phyloP scores from a whole-genome alignment of 2,113 vertebrate genomes.

The Ageneiosus marmoratus region DNA sequence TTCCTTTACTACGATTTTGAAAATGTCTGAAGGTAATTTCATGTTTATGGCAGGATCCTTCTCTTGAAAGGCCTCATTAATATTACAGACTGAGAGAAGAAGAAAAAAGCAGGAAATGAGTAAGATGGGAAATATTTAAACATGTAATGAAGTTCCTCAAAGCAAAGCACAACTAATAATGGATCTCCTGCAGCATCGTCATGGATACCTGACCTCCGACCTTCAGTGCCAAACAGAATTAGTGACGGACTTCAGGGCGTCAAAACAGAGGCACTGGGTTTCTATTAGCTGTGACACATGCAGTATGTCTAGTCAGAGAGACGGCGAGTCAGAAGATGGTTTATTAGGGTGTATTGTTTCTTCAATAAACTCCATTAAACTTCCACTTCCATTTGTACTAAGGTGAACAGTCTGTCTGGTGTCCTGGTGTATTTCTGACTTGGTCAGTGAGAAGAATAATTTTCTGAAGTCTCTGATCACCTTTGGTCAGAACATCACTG shows the following conservation, averaged over 20 bases:
- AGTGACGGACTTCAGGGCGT: not conserved
- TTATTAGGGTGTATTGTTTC: no score
- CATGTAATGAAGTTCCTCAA: not conserved
- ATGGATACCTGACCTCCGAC: slow-evolving; percentile 28
- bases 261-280: not conserved
- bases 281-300: slow-evolving; percentile 15
- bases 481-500: not conserved
- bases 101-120: slow-evolving; percentile 56
- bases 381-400: no score
- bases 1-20: slow-evolving; percentile 48
- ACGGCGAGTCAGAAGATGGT: no score
- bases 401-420: not conserved
- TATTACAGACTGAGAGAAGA: slow-evolving; percentile 39
- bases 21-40: slow-evolving; percentile 51
- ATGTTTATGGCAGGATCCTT: slow-evolving; percentile 56
- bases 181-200: slow-evolving; percentile 2
- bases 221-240: slow-evolving; percentile 19
- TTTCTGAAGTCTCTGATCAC: not conserved
- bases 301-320: not conserved
- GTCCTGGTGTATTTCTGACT: not conserved
- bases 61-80: slow-evolving; percentile 59
- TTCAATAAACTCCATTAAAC: no score
- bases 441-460: not conserved
- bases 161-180: not conserved
- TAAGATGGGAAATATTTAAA: not conserved